Conservation (phyloP, 2,797 vertebrate species). For the Manis crassicaudata region DNA sequence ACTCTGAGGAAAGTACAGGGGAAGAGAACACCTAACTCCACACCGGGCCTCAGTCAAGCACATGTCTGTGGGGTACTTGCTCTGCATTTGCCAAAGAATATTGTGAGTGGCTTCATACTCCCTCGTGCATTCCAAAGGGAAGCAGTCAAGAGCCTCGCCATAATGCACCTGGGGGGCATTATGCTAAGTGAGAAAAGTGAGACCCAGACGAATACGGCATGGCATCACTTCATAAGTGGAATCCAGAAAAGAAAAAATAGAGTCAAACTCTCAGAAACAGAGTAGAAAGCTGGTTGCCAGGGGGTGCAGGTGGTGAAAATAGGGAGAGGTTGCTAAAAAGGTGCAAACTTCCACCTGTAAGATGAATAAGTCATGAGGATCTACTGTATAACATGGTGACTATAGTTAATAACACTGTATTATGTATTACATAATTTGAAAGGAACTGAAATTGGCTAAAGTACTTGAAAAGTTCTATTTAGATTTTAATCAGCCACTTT, state of each 20-base stretch:
- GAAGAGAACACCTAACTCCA: neutral
- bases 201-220: neutral
- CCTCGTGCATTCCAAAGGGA: neutral
- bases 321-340: neutral
- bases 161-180: neutral
- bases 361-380: neutral
- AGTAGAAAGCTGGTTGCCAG: neutral
- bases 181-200: neutral
- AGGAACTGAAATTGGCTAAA: neutral
- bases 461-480: neutral
- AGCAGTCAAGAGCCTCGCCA: neutral
- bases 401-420: neutral
- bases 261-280: neutral
- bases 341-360: neutral
- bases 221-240: neutral
- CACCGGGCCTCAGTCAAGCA: neutral
- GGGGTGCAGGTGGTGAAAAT: neutral
- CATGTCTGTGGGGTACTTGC: neutral
- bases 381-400: too few relatives aligned
- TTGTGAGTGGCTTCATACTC: neutral
- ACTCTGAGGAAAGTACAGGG: neutral
- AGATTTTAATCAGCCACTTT: neutral
- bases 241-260: neutral
- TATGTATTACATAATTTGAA: neutral
- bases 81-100: neutral